Base-by-base conservation (phyloP, 2,888 invertebrate genomes). In the Linnaemya tessellans region DNA sequence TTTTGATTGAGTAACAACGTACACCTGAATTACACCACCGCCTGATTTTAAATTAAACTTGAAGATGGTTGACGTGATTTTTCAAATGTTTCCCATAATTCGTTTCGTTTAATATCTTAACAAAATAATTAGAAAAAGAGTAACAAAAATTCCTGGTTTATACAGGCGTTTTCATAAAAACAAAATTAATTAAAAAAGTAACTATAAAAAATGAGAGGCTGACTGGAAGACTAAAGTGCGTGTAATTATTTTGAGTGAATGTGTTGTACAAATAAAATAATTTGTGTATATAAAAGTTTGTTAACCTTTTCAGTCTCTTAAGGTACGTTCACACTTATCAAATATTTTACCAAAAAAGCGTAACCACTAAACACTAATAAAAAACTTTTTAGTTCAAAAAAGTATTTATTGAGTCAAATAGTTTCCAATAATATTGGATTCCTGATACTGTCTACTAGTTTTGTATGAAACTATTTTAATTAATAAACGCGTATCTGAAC, bases 71-170 rank as follows among this genome's bases (percentile, higher is more conserved):
- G 38, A 62, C 38, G 62, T 62, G 62, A 11, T 41, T 20, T 11
- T 62, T 62, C 3, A 38, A 60, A 60, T 60, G 60, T 60, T 38
- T 60, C 11, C 35, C 38, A 35, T 38, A 30, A 35, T 58, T 35
- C 2, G 49, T 49, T 49, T 49, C 4, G 20, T 11, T 51, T 13
- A 15, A 25, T 25, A 13, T 56, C 25, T 56, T 10, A 20, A 11
- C 3, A 51, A 51, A 51, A 20, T 22, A 51, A 51, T 51, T 51
- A 20, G 18, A 49, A 49, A 49, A 46, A 49, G 18, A 49, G 18
- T 49, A 49, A 49, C 41, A 13, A 41, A 41, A 41, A 41, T 11
- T 41, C 41, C 13, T 41, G 38, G 38, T 7, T 38, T 38, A 10
- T 11, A 4, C 46, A n/a, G n/a, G 5, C n/a, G 8, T n/a, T n/a